Conservation (phyloP, 2,797 vertebrate genomes). For the Neostethus bicornis region DNA sequence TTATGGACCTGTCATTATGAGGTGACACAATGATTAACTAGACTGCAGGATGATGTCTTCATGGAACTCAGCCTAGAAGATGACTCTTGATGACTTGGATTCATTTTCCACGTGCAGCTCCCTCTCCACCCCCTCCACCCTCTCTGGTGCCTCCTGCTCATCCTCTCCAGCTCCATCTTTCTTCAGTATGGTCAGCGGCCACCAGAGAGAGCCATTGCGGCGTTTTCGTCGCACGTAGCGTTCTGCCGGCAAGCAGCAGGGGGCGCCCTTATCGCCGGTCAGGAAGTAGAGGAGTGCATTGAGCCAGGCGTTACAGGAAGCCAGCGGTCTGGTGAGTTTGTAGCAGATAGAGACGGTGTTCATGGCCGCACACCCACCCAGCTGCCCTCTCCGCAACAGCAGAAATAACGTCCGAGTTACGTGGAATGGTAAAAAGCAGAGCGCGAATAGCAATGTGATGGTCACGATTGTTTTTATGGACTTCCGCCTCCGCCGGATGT, state of each 20-base stretch:
- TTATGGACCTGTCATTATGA: too few species aligned
- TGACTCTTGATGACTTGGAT: constrained; percentile 74
- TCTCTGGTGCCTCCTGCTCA: constrained; percentile 64
- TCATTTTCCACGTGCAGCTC: constrained; percentile 71
- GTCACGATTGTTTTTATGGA: constrained; percentile 85
- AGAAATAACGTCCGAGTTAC: constrained; percentile 84
- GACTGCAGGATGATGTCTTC: too few species aligned
- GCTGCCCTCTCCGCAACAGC: constrained; percentile 73
- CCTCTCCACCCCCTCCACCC: constrained; percentile 60
- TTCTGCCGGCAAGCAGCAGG: constrained; percentile 70
- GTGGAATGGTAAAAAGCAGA: constrained; percentile 85
- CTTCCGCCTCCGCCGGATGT: constrained; percentile 78
- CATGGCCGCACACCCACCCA: constrained; percentile 75
- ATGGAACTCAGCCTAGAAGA: constrained; percentile 40
- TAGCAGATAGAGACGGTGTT: constrained; percentile 83
- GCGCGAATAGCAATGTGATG: constrained; percentile 83
- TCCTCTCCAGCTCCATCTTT: constrained; percentile 74
- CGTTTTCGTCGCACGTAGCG: constrained; percentile 44
- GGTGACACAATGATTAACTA: too few species aligned
- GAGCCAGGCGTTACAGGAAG: constrained; percentile 86
- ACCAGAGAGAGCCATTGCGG: constrained; percentile 73
- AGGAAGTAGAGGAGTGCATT: constrained; percentile 86
- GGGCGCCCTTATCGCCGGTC: constrained; percentile 81
- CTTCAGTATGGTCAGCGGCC: constrained; percentile 78
- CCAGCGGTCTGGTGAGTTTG: constrained; percentile 84